These are phyloP conservation scores for Paedocypris sp. DNA, from an alignment of 2,113 vertebrate genomes.

Conservation along the genomic window DNA sequence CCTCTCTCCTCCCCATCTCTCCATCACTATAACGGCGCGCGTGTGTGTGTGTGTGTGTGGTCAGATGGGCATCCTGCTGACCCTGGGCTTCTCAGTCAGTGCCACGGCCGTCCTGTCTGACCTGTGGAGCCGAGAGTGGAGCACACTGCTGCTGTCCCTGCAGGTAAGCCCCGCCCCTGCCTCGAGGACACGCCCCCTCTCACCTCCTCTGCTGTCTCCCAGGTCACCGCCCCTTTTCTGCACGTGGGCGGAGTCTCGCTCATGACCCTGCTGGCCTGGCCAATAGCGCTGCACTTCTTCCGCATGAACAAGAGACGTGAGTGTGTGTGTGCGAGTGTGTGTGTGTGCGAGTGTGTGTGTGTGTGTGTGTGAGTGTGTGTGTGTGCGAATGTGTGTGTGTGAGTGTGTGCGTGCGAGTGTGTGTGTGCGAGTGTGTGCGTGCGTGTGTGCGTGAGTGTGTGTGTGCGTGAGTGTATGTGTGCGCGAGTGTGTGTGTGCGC, in stretches of 20 bases:
- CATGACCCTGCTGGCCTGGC: conserved; percentile 75
- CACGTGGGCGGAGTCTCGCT: conserved; percentile 65
- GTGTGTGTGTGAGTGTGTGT: conserved; percentile 26
- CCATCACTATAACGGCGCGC: too few relatives aligned
- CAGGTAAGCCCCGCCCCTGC: conserved; percentile 55
- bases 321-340: neutral
- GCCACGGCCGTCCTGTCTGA: conserved; percentile 59
- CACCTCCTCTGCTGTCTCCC: neutral
- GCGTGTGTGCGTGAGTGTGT: conserved; percentile 56
- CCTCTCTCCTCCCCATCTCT: too few relatives aligned
- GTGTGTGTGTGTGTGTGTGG: neutral
- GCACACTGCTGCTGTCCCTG: conserved; percentile 68
- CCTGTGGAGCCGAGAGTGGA: conserved; percentile 70
- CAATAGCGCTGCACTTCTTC: conserved; percentile 70
- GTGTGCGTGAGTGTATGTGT: neutral
- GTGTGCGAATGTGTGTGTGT: neutral
- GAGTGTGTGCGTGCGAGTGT: conserved; percentile 57
- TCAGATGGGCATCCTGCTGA: conserved; percentile 66
- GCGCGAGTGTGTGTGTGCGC: conserved; percentile 54
- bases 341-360: neutral
- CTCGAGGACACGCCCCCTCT: too few relatives aligned
- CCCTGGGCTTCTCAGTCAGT: conserved; percentile 55
- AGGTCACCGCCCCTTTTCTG: conserved; percentile 76
- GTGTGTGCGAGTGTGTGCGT: neutral
- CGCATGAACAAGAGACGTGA: conserved; percentile 71